Base-by-base conservation (phyloP, 2,113 vertebrate species). In the Pycnonotus jocosus region DNA sequence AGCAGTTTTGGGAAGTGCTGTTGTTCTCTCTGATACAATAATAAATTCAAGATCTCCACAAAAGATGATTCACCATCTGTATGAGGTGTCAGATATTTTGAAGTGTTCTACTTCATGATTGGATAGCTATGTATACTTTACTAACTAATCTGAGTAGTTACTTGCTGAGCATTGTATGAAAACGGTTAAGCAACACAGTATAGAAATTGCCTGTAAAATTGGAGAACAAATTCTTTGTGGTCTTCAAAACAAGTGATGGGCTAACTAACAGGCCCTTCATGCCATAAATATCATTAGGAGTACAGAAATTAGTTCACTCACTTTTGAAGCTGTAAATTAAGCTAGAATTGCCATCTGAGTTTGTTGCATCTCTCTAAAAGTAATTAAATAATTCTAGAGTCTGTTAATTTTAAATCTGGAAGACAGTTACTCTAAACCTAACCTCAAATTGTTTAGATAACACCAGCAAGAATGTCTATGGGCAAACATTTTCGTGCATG, bases 271-370 rank as follows among this genome's bases (percentile, higher is more conserved):
- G n/a, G 28, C 13, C 62, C 6, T 82, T 66, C n/a, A 3, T 96
- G 35, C 20, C 48, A 17, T 72, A 53, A 69, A 9, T 22, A 30
- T 45, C 11, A 47, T 8, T 95, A 22, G 35, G 69, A 95, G 58
- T 33, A 82, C 68, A 86, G 57, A 93, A 93, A 87, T 83, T 50
- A 91, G 18, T 83, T 93, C 85, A 82, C 70, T 95, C 90, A 83
- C 48, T 45, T 96, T 94, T 95, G 91, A 93, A 95, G 53, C 86
- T 91, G n/a, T 78, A 97, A 93, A 78, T 95, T 61, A 96, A 91
- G 57, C 22, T 85, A 24, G 53, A 97, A 81, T 97, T 96, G 37
- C 61, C 23, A 6, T 71, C 37, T 97, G 83, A 93, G 91, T 58
- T 89, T 95, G 51, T 85, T 17, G 4, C 42, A 76, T 86, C 82